Conservation (phyloP, 30 jellyfish, hydroid and myxozoan genomes). For the Sanderia malayensis region DNA sequence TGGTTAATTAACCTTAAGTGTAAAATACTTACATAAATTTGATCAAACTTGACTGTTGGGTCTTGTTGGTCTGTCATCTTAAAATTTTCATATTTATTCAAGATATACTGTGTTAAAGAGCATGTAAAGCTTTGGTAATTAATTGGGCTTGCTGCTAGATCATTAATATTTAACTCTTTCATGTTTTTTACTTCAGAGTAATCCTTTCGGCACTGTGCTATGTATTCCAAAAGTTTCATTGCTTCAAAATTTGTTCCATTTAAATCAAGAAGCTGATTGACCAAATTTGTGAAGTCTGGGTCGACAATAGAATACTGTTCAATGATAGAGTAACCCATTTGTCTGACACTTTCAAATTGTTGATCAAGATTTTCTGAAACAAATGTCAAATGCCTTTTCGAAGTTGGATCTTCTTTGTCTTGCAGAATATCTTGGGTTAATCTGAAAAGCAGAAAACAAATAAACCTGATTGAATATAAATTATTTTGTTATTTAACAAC, state of each 20-base stretch:
- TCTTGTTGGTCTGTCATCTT: slow-evolving; percentile 3
- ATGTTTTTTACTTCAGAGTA: not conserved
- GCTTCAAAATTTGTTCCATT: slow-evolving; percentile 65
- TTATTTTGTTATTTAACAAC: too few species aligned
- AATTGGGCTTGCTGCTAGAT: slow-evolving; percentile 30
- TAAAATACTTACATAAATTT: slow-evolving; percentile 71
- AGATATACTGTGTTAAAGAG: slow-evolving; percentile 55
- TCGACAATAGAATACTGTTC: slow-evolving; percentile 40
- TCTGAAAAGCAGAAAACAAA: slow-evolving; percentile 2
- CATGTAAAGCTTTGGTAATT: slow-evolving; percentile 66
- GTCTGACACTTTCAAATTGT: slow-evolving; percentile 49
- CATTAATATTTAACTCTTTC: not conserved
- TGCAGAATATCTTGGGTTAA: slow-evolving; percentile 26
- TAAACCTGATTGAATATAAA: too few species aligned
- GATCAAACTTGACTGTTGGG: slow-evolving; percentile 50
- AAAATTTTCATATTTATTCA: slow-evolving; percentile 38
- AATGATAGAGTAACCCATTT: slow-evolving; percentile 6
- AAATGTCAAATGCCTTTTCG: not conserved
- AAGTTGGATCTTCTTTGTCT: not conserved
- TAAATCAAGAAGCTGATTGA: slow-evolving; percentile 14
- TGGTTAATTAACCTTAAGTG: too few species aligned
- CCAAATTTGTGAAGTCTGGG: slow-evolving; percentile 48
- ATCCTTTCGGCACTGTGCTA: slow-evolving; percentile 50
- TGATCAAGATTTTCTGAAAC: slow-evolving; percentile 6
- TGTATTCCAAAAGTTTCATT: slow-evolving; percentile 26